Percentiles rank a stretch among this genome's conserved stretches.
Conservation (phyloP, 2,797 vertebrate genomes). For the Cyclopterus lumpus region DNA sequence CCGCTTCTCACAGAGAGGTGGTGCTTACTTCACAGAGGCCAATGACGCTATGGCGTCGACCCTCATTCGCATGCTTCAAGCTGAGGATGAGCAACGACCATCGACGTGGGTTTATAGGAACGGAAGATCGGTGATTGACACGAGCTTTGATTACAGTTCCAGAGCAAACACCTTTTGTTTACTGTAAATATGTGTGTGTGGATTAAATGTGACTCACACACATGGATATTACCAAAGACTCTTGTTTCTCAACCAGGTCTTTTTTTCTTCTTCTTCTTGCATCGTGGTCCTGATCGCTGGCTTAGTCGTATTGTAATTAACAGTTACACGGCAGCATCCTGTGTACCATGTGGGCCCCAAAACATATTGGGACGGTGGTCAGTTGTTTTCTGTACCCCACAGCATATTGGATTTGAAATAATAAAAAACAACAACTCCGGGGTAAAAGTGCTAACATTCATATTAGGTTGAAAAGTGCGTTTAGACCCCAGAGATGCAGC, state of each 20-base stretch:
- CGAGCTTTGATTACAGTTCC: conserved; percentile 40
- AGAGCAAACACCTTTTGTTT: conserved; percentile 59
- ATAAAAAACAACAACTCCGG: not conserved
- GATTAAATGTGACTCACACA: conserved; percentile 43
- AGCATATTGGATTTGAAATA: conserved; percentile 19
- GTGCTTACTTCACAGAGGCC: conserved; percentile 60
- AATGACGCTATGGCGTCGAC: conserved; percentile 56
- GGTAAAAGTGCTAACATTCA: not conserved
- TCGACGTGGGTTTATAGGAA: conserved; percentile 48
- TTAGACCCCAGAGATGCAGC: not conserved
- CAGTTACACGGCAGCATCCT: conserved; percentile 21
- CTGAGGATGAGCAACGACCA: conserved; percentile 53
- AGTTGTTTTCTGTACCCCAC: conserved; percentile 13
- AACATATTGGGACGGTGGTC: conserved; percentile 20
- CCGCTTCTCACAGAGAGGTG: conserved; percentile 58
- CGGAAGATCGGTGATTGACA: conserved; percentile 59
- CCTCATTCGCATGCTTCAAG: conserved; percentile 54
- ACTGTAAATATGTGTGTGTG: conserved; percentile 13
- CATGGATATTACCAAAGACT: conserved; percentile 26
- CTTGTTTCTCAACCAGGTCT: conserved; percentile 21
- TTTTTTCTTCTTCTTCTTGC: conserved; percentile 20
- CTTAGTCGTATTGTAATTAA: conserved; percentile 55
- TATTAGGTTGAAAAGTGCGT: not conserved
- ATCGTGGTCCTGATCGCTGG: conserved; percentile 7
- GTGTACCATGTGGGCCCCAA: conserved; percentile 12